Conservation (phyloP, 2,888 invertebrate species). For the Calephelis perditalis region DNA sequence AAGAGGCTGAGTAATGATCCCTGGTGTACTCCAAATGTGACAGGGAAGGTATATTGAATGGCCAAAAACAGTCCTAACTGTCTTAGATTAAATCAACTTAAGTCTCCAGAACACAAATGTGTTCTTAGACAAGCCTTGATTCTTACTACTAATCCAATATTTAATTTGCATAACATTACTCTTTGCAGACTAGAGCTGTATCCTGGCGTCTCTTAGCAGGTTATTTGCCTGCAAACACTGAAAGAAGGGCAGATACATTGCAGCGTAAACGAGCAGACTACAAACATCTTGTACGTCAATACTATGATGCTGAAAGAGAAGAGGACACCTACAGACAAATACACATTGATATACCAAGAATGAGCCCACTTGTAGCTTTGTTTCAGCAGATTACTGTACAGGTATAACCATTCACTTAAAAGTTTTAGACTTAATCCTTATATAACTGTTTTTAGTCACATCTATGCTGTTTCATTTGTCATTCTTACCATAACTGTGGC, state of each 20-base stretch:
- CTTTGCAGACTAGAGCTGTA: conserved; percentile 75
- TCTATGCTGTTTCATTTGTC: no score
- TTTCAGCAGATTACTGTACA: conserved; percentile 96
- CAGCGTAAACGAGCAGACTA: conserved; percentile 97
- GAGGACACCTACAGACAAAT: conserved; percentile 96
- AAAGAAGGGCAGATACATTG: conserved; percentile 91
- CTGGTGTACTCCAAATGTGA: no score
- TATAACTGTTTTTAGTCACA: no score
- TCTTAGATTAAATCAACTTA: no score
- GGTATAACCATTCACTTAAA: conserved; percentile 36
- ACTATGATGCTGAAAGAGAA: conserved; percentile 91
- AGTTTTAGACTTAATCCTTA: no score
- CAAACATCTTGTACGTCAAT: conserved; percentile 95
- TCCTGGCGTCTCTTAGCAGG: conserved; percentile 86
- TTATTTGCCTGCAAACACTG: conserved; percentile 95
- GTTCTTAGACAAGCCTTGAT: no score
- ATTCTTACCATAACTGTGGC: no score
- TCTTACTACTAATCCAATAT: no score
- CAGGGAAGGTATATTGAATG: no score
- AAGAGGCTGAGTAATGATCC: no score
- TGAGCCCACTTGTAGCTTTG: conserved; percentile 97
- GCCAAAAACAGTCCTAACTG: no score
- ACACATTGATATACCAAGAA: conserved; percentile 99
- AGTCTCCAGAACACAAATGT: no score
- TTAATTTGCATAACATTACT: neutral